Evolutionary conservation across 2,888 invertebrate genomes (phyloP), one percentile per base, ranked within the genome.

Genomic region (Crocallis elinguaria): DNA sequence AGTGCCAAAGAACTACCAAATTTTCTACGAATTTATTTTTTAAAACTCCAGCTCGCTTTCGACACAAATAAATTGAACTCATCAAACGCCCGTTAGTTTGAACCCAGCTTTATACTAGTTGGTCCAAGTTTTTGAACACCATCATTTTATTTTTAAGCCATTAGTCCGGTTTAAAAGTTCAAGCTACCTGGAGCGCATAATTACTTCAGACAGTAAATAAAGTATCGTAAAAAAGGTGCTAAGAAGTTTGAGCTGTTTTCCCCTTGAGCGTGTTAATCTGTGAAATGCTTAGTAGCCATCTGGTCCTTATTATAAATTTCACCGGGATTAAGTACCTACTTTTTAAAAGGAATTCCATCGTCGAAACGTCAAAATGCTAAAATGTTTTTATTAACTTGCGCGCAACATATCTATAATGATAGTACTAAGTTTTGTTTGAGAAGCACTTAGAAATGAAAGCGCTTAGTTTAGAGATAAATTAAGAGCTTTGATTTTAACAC

Each of bases 101-200:
- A 49, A 3, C 11, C 14, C 13, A 12, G 12, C 27, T 45, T 42
- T 46, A 29, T 54, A 60, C 58, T 62, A 73, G 79, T 66, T 68
- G 64, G 60, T 35, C 14, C 29, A 76, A 78, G 67, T 79, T 80
- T 76, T 49, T 62, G 67, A 74, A 73, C 71, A 63, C 72, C 66
- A 69, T 74, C 9, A 25, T 25, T n/a, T 79, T 73, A 73, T 73
- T 73, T 74, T 76, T 59, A 7, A 45, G 36, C 9, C 65, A 60
- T 73, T 77, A 70, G 57, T 63, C 42, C 44, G 36, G 37, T 17
- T 49, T 50, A 43, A 23, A 16, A 29, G n/a, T 50, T 29, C 23
- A 21, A 19, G 43, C 36, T 43, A 44, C 50, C 43, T 50, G 43
- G 25, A 16, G 50, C 44, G 25, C 23, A 25, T 50, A 38, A 58